phyloP scores from a whole-genome alignment of 2,797 vertebrate genomes.

The Hozukius guyotensis region DNA sequence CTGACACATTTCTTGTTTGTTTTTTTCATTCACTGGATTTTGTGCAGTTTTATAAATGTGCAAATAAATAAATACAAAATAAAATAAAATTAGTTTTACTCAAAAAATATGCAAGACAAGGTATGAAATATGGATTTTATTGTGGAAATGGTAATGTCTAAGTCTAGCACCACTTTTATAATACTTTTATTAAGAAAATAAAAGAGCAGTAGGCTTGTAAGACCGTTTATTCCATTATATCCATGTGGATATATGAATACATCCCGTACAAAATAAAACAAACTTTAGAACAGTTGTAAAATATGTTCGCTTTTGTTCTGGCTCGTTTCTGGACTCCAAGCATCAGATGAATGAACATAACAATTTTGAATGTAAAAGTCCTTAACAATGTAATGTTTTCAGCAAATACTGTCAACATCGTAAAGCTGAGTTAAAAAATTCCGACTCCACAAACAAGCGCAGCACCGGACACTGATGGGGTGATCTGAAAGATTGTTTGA shows the following conservation, averaged over 20 bases:
- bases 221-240: not conserved
- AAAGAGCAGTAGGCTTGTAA: not conserved
- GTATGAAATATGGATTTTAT: slow-evolving; percentile 14
- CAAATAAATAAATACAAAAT: no score
- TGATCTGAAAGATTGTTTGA: not conserved
- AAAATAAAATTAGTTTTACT: no score
- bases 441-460: not conserved
- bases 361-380: not conserved
- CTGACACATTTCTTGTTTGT: no score
- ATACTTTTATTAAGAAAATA: not conserved
- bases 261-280: not conserved
- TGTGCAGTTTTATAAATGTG: no score
- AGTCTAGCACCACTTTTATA: not conserved
- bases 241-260: not conserved
- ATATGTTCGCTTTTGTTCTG: not conserved
- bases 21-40: no score
- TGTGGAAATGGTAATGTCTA: not conserved
- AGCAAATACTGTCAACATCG: not conserved
- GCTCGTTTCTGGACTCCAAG: not conserved
- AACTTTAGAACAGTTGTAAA: not conserved
- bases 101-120: not conserved
- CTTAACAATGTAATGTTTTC: not conserved
- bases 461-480: not conserved
- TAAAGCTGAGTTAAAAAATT: not conserved
- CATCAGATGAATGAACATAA: not conserved